Conservation (phyloP, 2,113 vertebrate species). For the Syrrhaptes paradoxus region DNA sequence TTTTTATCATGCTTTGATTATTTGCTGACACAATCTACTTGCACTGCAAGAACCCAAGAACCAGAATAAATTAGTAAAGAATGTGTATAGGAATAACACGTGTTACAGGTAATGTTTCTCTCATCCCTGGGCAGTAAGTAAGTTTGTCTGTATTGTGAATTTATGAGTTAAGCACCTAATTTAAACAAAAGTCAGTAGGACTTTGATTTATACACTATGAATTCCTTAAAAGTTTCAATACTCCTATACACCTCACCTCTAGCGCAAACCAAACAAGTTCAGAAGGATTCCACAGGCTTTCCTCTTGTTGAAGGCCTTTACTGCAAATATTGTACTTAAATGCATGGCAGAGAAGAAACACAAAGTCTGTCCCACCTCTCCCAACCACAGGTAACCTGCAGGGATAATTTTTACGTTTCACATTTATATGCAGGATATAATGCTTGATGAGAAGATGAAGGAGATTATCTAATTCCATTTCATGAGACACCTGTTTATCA, state of each 20-base stretch:
- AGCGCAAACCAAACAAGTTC: not conserved
- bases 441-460: not conserved
- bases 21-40: not conserved
- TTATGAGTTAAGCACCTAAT: not conserved
- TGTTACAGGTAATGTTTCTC: not conserved
- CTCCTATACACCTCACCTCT: rapidly evolving
- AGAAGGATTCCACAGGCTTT: not conserved
- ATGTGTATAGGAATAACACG: not conserved
- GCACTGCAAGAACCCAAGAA: not conserved
- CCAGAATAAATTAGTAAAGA: not conserved
- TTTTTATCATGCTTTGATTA: not conserved
- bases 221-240: not conserved
- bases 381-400: not conserved
- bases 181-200: not conserved
- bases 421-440: not conserved
- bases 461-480: not conserved
- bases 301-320: not conserved
- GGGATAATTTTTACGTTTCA: not conserved
- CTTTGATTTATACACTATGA: not conserved
- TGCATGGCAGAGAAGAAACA: not conserved
- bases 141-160: not conserved
- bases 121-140: not conserved
- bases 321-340: not conserved
- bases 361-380: not conserved
- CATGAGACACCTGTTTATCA: not conserved